Base-by-base conservation (phyloP, 2,888 invertebrate species). In the Drosophila hamatofila region DNA sequence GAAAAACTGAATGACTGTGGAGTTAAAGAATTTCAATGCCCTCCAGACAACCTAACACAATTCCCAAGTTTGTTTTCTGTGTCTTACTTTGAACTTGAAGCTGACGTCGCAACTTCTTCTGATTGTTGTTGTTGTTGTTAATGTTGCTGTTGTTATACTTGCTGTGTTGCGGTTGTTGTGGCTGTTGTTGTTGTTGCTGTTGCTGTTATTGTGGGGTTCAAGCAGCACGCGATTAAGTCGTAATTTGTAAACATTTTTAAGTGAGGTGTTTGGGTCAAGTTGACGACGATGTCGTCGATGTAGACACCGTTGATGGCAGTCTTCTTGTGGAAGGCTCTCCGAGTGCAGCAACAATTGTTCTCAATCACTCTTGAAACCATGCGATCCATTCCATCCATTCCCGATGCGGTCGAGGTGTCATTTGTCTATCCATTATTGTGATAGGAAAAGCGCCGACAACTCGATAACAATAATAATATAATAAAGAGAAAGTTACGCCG, bases 241-340 rank as follows among this genome's bases (percentile, higher is more conserved):
- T 84, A 82, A 86, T 86, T 84, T 84, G 83, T 84, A 83, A 88
- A 86, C 77, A 72, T 57, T 86, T 83, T 86, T 78, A 80, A 83
- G 82, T 81, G 81, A 86, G 86, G 86, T 84, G 83, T 82, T 88
- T 80, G 83, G 83, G 83, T 88, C 88, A 83, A 83, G 88, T 88
- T 84, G 88, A 81, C 68, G 48, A 46, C 44, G 72, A 67, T 66
- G 80, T 57, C 55, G 60, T 56, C 48, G 37, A 33, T 21, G 70
- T 18, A 39, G 46, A 59, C 51, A 55, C 55, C 39, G 46, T 55
- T 66, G 63, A 76, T 35, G 48, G 27, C n/a, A n/a, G 48, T 21
- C 54, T n/a, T 21, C 54, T n/a, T 2, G 46, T 23, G 30, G 48
- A 60, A 55, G 76, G 44, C 64, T 61, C 30, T 51, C 25, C 54